A percentile compares a stretch with the other conserved stretches of the same genome.
Conservation (phyloP, 2,797 vertebrate genomes). For the Chromis chromis region DNA sequence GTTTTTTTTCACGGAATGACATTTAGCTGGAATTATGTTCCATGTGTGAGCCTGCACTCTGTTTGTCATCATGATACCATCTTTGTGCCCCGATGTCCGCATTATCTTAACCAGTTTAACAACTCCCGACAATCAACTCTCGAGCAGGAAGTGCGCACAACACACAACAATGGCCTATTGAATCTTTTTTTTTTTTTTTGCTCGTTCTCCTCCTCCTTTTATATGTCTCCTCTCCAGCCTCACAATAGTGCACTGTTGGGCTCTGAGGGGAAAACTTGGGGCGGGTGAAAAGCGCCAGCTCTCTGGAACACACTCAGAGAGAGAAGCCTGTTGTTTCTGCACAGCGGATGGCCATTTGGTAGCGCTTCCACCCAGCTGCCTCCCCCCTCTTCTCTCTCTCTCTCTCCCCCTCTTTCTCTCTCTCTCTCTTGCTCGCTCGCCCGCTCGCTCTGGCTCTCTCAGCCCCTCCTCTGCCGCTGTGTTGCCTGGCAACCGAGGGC, state of each 20-base stretch:
- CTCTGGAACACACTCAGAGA: constrained; percentile 87
- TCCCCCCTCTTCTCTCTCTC: constrained; percentile 2
- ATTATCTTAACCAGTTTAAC: constrained; percentile 86
- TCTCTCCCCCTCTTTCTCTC: not conserved
- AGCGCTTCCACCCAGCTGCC: constrained; percentile 76
- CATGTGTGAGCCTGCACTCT: constrained; percentile 31
- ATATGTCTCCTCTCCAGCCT: constrained; percentile 71
- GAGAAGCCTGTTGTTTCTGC: constrained; percentile 91
- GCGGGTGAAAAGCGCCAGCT: constrained; percentile 81
- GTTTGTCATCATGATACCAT: constrained; percentile 71
- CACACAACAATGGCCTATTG: constrained; percentile 85
- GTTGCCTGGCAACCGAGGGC: constrained; percentile 93
- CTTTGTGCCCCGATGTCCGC: constrained; percentile 65
- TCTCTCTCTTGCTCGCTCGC: constrained; percentile 7
- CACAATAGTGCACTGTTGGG: constrained; percentile 85
- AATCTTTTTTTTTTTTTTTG: constrained; percentile 67
- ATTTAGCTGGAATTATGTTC: constrained; percentile 67
- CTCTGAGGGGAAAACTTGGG: constrained; percentile 73
- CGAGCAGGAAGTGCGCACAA: constrained; percentile 85
- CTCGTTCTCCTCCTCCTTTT: constrained; percentile 66
- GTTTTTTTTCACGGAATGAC: constrained; percentile 58
- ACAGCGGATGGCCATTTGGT: constrained; percentile 89
- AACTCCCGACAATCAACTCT: constrained; percentile 85
- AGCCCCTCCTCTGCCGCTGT: constrained; percentile 78
- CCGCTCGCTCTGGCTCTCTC: constrained; percentile 77